Conservation (phyloP, 2,797 vertebrate species). For the Syndactyla subalaris region DNA sequence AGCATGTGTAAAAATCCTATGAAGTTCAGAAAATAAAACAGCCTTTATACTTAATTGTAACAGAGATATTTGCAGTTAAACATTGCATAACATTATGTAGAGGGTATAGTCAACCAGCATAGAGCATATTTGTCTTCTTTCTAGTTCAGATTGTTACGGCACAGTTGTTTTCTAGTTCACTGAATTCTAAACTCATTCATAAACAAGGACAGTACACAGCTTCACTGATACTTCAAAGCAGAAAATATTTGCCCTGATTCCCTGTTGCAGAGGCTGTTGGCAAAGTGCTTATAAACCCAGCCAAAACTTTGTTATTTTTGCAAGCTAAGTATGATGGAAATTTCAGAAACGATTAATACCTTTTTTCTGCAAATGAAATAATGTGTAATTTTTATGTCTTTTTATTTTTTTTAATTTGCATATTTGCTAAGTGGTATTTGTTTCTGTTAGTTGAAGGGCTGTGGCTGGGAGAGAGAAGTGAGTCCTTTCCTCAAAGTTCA, state of each 20-base stretch:
- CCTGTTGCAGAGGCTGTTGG: background rate
- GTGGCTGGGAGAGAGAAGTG: background rate
- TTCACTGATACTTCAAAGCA: background rate
- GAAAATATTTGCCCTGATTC: background rate
- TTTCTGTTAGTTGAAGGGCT: background rate
- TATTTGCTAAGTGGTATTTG: rapidly evolving
- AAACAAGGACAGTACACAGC: background rate
- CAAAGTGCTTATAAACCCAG: background rate
- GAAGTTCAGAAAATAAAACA: constrained; percentile 49
- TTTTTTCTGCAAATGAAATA: background rate
- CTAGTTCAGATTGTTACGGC: constrained; percentile 22
- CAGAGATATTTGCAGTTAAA: constrained; percentile 36
- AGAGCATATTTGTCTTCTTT: constrained; percentile 35
- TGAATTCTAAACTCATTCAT: constrained; percentile 32
- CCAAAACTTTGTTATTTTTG: background rate
- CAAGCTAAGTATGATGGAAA: background rate
- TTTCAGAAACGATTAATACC: background rate
- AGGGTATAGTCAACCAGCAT: background rate
- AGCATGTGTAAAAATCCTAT: constrained; percentile 11
- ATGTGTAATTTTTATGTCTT: background rate
- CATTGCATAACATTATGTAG: background rate
- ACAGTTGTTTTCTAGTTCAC: constrained; percentile 57
- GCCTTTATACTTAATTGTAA: constrained; percentile 11
- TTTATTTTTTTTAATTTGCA: background rate
- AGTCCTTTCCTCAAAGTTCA: background rate